Percentiles rank a stretch among this genome's conserved stretches.
These are phyloP conservation scores for Trisateles emortualis DNA, from an alignment of 2,888 invertebrate species.

Conservation along the genomic window DNA sequence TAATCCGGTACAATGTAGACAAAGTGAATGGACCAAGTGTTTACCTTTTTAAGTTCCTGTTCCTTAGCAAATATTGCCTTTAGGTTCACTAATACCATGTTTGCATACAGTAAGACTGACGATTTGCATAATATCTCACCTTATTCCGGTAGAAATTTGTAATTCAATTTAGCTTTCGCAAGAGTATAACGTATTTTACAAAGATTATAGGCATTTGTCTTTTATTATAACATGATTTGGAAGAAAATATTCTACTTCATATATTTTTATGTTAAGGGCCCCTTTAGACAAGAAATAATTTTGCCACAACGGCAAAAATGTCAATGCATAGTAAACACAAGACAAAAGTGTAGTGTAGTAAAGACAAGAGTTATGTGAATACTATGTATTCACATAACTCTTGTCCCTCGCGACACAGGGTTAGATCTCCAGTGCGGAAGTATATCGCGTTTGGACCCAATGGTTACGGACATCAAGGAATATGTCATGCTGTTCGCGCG, in stretches of 20 bases:
- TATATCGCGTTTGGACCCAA: too few species aligned
- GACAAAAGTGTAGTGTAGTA: too few species aligned
- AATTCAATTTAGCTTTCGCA: slow-evolving; percentile 64
- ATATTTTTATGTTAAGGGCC: slow-evolving; percentile 28
- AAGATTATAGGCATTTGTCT: slow-evolving; percentile 55
- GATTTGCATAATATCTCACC: slow-evolving; percentile 69
- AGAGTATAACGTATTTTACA: slow-evolving; percentile 58
- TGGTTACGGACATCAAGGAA: too few species aligned
- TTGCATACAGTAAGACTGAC: slow-evolving; percentile 50
- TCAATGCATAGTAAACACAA: too few species aligned
- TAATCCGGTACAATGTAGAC: slow-evolving; percentile 14
- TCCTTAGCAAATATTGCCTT: slow-evolving; percentile 37
- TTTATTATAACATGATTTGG: slow-evolving; percentile 44
- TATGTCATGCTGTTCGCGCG: too few species aligned
- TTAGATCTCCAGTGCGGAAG: too few species aligned
- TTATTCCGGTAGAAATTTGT: slow-evolving; percentile 62
- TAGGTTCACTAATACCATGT: slow-evolving; percentile 43
- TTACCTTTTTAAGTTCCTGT: slow-evolving; percentile 27
- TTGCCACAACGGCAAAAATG: too few species aligned
- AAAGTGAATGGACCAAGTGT: slow-evolving; percentile 12
- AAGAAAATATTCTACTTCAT: slow-evolving; percentile 31
- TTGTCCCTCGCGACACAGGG: too few species aligned
- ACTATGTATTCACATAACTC: too few species aligned
- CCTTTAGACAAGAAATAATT: too few species aligned
- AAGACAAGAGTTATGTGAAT: too few species aligned